Percentiles rank a stretch among this genome's conserved stretches.
Conservation (phyloP, 1,140 invertebrate species). For the Pachyrhynchus sulphureomaculatus region DNA sequence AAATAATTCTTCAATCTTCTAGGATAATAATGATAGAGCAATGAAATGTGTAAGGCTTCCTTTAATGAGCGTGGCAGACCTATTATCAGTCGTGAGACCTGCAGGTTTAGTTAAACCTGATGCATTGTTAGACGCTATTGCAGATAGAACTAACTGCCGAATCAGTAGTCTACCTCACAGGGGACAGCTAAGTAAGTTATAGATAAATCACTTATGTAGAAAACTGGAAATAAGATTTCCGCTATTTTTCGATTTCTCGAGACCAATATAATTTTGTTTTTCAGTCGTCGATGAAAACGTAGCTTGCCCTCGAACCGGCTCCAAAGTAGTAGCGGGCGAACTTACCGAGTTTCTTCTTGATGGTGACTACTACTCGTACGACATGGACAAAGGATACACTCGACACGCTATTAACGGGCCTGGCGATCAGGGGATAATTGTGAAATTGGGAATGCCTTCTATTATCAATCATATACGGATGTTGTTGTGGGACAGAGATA, state of each 20-base stretch:
- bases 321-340: conserved; percentile 84
- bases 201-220: too few relatives aligned
- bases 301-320: conserved; percentile 73
- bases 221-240: too few relatives aligned
- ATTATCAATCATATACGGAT: conserved; percentile 94
- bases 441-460: conserved; percentile 82
- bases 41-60: conserved; percentile 76
- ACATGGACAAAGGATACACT: conserved; percentile 91
- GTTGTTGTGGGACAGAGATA: conserved; percentile 92
- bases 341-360: conserved; percentile 83
- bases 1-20: too few relatives aligned
- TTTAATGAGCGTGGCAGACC: conserved; percentile 83
- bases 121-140: conserved; percentile 91
- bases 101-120: conserved; percentile 84
- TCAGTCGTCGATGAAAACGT: conserved; percentile 90
- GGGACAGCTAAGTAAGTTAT: conserved; percentile 68
- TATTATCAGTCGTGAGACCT: conserved; percentile 84
- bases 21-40: conserved; percentile 48
- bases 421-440: conserved; percentile 78
- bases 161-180: conserved; percentile 80
- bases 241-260: too few relatives aligned
- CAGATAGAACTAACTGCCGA: conserved; percentile 74
- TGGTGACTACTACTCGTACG: conserved; percentile 83
- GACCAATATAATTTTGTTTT: too few relatives aligned
- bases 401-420: conserved; percentile 87